These are phyloP conservation scores for Acleris laterana DNA, from an alignment of 2,888 invertebrate species.

Conservation along the genomic window DNA sequence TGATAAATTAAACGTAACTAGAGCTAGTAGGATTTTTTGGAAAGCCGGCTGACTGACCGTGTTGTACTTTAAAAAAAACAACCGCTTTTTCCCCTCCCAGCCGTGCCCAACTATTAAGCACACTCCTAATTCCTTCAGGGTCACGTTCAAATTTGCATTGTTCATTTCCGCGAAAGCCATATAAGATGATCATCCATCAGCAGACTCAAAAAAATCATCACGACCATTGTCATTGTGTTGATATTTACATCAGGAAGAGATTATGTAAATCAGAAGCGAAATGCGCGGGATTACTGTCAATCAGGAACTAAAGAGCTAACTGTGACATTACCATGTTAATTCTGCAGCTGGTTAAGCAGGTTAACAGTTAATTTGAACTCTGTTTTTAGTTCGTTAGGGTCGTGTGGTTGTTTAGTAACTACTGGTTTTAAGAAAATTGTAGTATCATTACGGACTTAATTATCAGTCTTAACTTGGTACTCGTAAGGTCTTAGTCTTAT, in stretches of 20 bases:
- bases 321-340: not conserved
- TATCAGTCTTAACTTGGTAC: not conserved
- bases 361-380: not conserved
- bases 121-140: not conserved
- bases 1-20: no score
- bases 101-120: not conserved
- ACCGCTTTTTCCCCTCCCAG: no score
- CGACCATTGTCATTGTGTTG: conserved; percentile 8
- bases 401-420: not conserved
- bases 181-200: conserved; percentile 12
- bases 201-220: conserved; percentile 5
- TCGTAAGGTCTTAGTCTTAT: not conserved
- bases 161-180: conserved; percentile 15
- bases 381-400: not conserved
- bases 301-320: not conserved
- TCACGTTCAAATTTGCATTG: conserved; percentile 3
- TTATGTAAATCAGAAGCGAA: conserved; percentile 5
- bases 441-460: not conserved
- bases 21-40: no score
- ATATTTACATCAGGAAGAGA: not conserved
- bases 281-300: not conserved
- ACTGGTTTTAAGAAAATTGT: not conserved
- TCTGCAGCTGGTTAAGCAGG: not conserved
- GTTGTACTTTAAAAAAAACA: no score
- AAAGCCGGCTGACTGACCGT: no score